These are phyloP conservation scores for Triplophysa dalaica DNA, from an alignment of 2,113 vertebrate genomes.

Conservation along the genomic window DNA sequence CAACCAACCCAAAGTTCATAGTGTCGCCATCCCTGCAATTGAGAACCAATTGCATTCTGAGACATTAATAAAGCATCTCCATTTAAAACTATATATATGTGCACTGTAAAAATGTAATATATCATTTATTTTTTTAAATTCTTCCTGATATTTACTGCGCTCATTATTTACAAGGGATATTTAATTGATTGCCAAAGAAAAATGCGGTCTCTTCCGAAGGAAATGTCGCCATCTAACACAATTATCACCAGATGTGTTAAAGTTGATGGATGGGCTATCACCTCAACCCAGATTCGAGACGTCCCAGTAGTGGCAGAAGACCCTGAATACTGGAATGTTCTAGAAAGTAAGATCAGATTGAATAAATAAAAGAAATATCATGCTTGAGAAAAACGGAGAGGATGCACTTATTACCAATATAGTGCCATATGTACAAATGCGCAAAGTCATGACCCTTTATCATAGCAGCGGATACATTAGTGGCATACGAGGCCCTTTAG, in stretches of 20 bases:
- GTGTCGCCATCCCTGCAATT: constrained; percentile 8
- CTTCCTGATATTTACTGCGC: no score
- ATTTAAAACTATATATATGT: constrained; percentile 24
- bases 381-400: neutral
- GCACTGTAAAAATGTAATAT: neutral
- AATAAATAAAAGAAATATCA: constrained; percentile 8
- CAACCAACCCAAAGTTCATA: constrained; percentile 52
- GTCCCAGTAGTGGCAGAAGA: neutral
- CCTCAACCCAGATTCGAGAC: constrained; percentile 15
- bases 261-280: constrained; percentile 19
- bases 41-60: constrained; percentile 10
- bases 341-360: neutral
- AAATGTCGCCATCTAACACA: constrained; percentile 13
- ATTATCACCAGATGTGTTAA: constrained; percentile 17
- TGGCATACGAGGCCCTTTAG: neutral
- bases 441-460: neutral
- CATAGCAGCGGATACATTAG: constrained; percentile 10
- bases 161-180: constrained; percentile 21
- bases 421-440: constrained; percentile 1
- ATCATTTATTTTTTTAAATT: neutral
- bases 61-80: neutral
- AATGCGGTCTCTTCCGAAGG: constrained; percentile 18
- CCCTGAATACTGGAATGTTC: constrained; percentile 28
- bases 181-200: neutral
- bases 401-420: neutral